Evolutionary conservation across 2,797 vertebrate genomes (phyloP).

Genomic region (Acrossocheilus fasciatus): DNA sequence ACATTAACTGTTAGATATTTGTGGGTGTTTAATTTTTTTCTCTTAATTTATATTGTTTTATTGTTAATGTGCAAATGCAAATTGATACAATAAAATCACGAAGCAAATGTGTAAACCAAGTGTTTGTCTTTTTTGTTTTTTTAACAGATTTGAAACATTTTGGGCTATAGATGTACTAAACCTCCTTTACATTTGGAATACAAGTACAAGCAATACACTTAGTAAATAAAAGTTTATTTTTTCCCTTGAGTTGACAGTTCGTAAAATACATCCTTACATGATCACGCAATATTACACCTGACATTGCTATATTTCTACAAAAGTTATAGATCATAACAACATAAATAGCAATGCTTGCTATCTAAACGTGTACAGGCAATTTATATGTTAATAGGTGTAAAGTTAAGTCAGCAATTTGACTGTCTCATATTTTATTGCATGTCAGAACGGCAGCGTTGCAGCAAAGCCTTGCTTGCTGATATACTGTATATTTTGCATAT

Average conservation of each 20-base stretch:
- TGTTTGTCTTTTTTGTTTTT: background rate
- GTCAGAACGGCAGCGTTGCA: background rate
- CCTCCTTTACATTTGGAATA: background rate
- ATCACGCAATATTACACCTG: background rate
- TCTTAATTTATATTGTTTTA: background rate
- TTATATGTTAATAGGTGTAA: constrained; percentile 4
- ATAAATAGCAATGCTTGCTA: constrained; percentile 9
- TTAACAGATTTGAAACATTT: background rate
- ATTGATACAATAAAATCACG: constrained; percentile 41
- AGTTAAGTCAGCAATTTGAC: background rate
- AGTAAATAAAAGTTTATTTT: constrained; percentile 18
- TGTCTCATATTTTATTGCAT: background rate
- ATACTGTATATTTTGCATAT: background rate
- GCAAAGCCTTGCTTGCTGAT: background rate
- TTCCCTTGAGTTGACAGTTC: background rate
- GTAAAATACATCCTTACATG: background rate
- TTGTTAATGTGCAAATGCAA: constrained; percentile 1
- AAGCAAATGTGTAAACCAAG: constrained; percentile 17
- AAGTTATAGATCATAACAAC: background rate
- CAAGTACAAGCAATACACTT: background rate
- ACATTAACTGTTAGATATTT: background rate
- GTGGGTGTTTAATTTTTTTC: background rate
- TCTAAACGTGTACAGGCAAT: background rate
- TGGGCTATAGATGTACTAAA: background rate
- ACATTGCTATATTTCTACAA: constrained; percentile 17